Conservation (phyloP, 2,888 invertebrate genomes). For the Pegoplata infirma region DNA sequence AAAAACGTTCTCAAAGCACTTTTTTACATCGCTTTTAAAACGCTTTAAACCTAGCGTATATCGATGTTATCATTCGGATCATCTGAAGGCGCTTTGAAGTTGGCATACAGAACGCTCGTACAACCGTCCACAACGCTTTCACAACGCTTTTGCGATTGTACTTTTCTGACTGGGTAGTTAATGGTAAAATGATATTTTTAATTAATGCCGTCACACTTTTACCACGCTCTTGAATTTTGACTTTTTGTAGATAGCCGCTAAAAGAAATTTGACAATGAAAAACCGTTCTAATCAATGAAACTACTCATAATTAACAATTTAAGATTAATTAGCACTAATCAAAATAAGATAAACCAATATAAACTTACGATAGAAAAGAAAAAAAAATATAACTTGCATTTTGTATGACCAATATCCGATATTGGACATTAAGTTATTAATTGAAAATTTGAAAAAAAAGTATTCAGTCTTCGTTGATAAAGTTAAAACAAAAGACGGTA, state of each 20-base stretch:
- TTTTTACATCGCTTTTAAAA: too few relatives aligned
- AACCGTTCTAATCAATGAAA: constrained; percentile 33
- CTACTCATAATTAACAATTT: constrained; percentile 36
- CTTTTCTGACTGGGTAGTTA: too few relatives aligned
- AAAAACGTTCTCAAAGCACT: too few relatives aligned
- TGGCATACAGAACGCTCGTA: too few relatives aligned
- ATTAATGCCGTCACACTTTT: constrained; percentile 8
- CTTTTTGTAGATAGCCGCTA: constrained; percentile 29
- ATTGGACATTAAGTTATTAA: background rate
- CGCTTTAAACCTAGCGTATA: too few relatives aligned
- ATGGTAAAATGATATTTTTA: background rate
- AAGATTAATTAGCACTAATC: constrained; percentile 33
- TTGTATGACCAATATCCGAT: background rate
- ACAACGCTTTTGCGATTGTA: too few relatives aligned
- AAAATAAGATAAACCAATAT: constrained; percentile 32
- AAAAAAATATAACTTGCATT: background rate
- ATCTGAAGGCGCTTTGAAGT: too few relatives aligned
- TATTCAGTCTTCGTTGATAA: constrained; percentile 13
- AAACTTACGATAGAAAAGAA: too few relatives aligned
- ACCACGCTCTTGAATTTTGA: background rate
- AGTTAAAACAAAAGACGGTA: constrained; percentile 5
- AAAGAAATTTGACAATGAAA: constrained; percentile 19
- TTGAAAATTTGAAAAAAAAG: background rate
- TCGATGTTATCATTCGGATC: too few relatives aligned
- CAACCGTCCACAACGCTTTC: too few relatives aligned